Evolutionary conservation across 2,797 vertebrate genomes (phyloP).

Genomic region (Gephyroberyx darwinii): DNA sequence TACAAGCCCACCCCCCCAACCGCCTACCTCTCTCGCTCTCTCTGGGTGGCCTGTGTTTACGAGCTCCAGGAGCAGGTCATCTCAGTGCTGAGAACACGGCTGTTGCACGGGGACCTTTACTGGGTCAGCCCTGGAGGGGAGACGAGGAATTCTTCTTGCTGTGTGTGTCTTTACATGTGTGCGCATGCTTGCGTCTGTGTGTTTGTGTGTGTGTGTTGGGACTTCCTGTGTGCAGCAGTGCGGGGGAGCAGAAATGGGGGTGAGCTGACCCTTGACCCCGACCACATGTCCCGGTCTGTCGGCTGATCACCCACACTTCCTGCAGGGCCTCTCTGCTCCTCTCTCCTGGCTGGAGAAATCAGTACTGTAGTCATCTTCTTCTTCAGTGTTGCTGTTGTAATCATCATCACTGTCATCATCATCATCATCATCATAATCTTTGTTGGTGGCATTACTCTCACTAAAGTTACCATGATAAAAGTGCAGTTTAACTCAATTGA

Average conservation of each 20-base stretch:
- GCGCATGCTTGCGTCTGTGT: neutral
- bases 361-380: constrained; percentile 17
- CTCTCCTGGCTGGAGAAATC: constrained; percentile 41
- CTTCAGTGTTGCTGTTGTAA: neutral
- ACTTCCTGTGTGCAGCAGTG: constrained; percentile 77
- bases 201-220: constrained; percentile 35
- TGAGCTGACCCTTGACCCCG: constrained; percentile 71
- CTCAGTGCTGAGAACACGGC: constrained; percentile 59
- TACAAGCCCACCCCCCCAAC: constrained; percentile 21
- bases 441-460: neutral
- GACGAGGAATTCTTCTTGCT: constrained; percentile 46
- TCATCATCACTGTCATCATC: neutral
- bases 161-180: constrained; percentile 35
- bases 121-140: constrained; percentile 55
- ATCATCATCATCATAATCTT: neutral
- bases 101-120: constrained; percentile 64
- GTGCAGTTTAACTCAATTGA: no score
- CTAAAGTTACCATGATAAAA: no score
- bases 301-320: constrained; percentile 75
- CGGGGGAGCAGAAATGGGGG: constrained; percentile 69
- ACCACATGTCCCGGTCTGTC: constrained; percentile 76
- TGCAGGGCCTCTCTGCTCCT: constrained; percentile 53
- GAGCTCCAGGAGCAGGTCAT: constrained; percentile 74
- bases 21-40: constrained; percentile 32
- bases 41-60: constrained; percentile 77